Base-by-base conservation (phyloP, 2,888 invertebrate species). In the Lagria hirta region DNA sequence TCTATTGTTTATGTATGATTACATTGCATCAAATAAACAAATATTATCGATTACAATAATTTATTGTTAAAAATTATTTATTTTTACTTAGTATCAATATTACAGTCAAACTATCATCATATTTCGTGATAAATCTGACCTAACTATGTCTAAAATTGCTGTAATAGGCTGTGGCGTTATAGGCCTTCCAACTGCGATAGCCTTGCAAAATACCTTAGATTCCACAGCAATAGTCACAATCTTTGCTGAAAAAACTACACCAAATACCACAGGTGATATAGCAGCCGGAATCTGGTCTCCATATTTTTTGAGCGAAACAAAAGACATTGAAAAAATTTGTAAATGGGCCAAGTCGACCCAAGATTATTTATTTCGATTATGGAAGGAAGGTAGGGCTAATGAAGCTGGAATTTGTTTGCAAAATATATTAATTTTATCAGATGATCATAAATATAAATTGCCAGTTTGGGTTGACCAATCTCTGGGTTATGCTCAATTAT, bases 281-380 rank as follows among this genome's bases (percentile, higher is more conserved):
- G 83, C 86, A 1, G 89, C 87, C 0, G 89, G 88, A 0, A 66
- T 88, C 3, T 88, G 88, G 86, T 74, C 76, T 5, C 88, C 88
- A 0, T 86, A 79, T 61, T 64, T 83, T 4, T 73, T 80, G 24
- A 78, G 78, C 0, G 70, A 73, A 8, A 85, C 84, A 1, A 70
- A 81, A 0, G 56, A 62, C 1, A n/a, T n/a, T n/a, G 57, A 73
- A 0, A 74, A 79, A 47, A 70, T 85, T 10, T 51, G 67, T 81
- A 82, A 45, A 70, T 86, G 86, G 86, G 77, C 83, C 0, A 65
- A 66, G 17, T 75, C 75, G 46, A 82, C 83, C 4, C 83, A 82
- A 55, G 62, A 64, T 57, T 82, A 76, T 56, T 75, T 75, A 53
- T 77, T 72, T 66, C 69, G 77, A 51, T 73, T 77, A 57, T 86